Evolutionary conservation across 2,888 invertebrate genomes (phyloP), one percentile per base, ranked within the genome.

Genomic region (Netelia melanura): DNA sequence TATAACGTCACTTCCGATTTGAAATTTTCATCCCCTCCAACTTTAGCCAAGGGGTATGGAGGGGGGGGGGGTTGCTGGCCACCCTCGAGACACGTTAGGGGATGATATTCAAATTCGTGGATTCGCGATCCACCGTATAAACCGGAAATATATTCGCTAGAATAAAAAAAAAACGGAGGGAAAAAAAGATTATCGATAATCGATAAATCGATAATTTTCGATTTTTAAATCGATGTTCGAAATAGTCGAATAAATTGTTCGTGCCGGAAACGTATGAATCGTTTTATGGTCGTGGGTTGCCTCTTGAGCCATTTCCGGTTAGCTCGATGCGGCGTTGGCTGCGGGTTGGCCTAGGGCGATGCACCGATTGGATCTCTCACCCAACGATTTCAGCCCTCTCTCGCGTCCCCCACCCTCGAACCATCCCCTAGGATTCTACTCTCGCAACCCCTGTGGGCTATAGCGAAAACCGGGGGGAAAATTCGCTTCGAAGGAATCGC

Each of bases 1-100:
- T 91, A 92, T 92, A 91, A 92, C 87, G 91, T 92, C 92, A 91
- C 91, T 91, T 92, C 91, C 92, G 91, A 92, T 92, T 91, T 90
- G 88, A 89, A 90, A 89, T 89, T 89, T 85, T 87, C 87, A 82
- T 48, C 80, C 83, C 82, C 71, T 38, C 67, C 21, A 38, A 71
- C 44, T 64, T 81, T 86, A 5, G 38, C 6, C 5, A 6, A 38
- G 38, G 6, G 30, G 21, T 21, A 0, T 30, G 38, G 38, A 38
- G 5, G 6, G 38, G 74, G 38, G 74, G 74, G 62, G 70, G 38
- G 1, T 74, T 3, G 61, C 52, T 44, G 25, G 5, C 5, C 54
- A 62, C 68, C 56, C 68, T 64, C 68, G 74, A 56, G 78, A 64
- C 56, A 30, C 65, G 43, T 21, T 21, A 10, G 17, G 17, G 21